phyloP scores from a whole-genome alignment of 2,113 vertebrate genomes.

The Hassar affinis region DNA sequence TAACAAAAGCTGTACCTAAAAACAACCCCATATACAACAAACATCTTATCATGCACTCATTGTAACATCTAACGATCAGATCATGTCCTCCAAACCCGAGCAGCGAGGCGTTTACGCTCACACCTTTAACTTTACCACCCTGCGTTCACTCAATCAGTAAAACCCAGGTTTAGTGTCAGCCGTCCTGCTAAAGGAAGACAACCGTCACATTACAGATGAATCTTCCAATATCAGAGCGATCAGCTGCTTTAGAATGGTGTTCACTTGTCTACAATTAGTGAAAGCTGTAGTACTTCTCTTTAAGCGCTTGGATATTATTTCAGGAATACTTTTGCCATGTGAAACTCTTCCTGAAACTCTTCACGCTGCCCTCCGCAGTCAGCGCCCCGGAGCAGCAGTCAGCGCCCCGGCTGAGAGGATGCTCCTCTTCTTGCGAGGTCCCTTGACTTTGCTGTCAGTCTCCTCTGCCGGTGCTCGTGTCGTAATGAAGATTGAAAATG shows the following conservation, averaged over 20 bases:
- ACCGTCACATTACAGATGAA: neutral
- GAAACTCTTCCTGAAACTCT: neutral
- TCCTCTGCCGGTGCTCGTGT: constrained; percentile 25
- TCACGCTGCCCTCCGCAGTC: neutral
- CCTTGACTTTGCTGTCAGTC: constrained; percentile 39
- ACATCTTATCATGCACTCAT: neutral
- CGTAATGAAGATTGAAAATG: constrained; percentile 63
- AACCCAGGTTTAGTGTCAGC: neutral
- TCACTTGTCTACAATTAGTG: too few relatives aligned
- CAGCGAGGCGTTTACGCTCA: neutral
- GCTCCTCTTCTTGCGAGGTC: constrained; percentile 14
- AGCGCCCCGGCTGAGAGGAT: neutral
- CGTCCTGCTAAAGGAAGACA: neutral
- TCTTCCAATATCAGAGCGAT: too few relatives aligned
- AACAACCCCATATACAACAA: neutral
- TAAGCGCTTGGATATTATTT: neutral
- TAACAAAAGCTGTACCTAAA: too few relatives aligned
- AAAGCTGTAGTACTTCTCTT: too few relatives aligned
- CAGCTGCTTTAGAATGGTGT: too few relatives aligned
- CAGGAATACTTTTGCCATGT: neutral
- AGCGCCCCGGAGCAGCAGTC: neutral
- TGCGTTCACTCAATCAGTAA: neutral
- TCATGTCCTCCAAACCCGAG: neutral
- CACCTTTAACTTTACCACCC: neutral
- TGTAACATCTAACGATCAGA: neutral